phyloP scores from a whole-genome alignment of 2,888 invertebrate genomes.

The Metalampra italica region DNA sequence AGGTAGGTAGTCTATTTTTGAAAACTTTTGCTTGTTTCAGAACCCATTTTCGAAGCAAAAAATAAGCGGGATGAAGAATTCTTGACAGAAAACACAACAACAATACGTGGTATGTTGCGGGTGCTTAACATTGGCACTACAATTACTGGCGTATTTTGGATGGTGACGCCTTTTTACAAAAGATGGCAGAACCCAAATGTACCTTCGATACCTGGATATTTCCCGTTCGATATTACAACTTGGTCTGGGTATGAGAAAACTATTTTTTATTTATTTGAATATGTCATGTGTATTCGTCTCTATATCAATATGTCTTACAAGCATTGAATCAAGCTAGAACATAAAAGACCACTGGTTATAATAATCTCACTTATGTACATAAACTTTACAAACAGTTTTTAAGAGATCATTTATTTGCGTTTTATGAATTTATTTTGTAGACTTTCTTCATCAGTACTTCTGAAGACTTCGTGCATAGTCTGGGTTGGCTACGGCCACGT shows the following conservation, averaged over 20 bases:
- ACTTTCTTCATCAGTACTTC: conserved; percentile 21
- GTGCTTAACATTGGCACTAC: conserved; percentile 7
- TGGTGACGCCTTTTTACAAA: conserved; percentile 18
- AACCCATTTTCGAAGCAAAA: conserved; percentile 28
- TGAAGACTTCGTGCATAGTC: conserved; percentile 18
- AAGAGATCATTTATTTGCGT: no score
- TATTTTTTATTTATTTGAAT: no score
- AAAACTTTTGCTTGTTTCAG: no score
- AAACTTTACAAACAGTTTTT: no score
- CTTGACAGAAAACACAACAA: conserved; percentile 18
- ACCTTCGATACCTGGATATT: conserved; percentile 22
- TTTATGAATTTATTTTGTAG: conserved; percentile 19
- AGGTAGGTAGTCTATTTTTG: no score
- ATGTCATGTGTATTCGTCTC: no score
- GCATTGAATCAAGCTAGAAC: no score
- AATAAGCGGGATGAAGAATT: conserved; percentile 24
- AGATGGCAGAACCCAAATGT: conserved; percentile 21
- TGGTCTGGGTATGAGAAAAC: conserved; percentile 26
- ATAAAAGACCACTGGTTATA: no score
- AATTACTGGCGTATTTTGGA: conserved; percentile 19
- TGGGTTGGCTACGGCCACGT: conserved; percentile 37
- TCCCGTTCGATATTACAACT: conserved; percentile 30
- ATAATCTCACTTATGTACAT: no score
- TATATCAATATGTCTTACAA: no score
- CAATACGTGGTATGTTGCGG: conserved; percentile 21